A percentile compares a stretch with the other conserved stretches of the same genome.
Conservation (phyloP, 2,888 invertebrate species). For the Sphecodes monilicornis region DNA sequence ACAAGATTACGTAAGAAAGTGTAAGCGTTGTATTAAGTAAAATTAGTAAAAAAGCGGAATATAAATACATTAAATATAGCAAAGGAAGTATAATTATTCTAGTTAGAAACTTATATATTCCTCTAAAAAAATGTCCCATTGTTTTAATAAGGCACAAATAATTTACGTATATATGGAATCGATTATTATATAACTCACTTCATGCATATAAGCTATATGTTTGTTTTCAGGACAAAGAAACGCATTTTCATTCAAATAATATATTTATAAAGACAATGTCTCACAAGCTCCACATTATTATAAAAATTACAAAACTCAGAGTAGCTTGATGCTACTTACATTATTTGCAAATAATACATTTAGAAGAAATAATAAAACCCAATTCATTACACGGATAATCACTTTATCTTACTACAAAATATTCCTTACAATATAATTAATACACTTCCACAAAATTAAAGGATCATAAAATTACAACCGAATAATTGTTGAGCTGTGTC, state of each 20-base stretch:
- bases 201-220: not conserved
- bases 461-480: not conserved
- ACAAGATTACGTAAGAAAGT: slow-evolving; percentile 34
- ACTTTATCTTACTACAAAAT: slow-evolving; percentile 6
- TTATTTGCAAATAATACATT: not conserved
- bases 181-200: not conserved
- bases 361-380: not conserved
- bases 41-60: slow-evolving; percentile 18
- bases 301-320: not conserved
- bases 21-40: slow-evolving; percentile 31
- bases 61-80: slow-evolving; percentile 40
- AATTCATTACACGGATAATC: not conserved
- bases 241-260: not conserved
- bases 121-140: slow-evolving; percentile 44
- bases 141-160: not conserved
- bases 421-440: not conserved
- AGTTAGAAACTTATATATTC: slow-evolving; percentile 38
- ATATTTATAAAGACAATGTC: not conserved
- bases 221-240: not conserved
- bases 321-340: not conserved
- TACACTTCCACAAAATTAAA: not conserved
- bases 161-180: not conserved
- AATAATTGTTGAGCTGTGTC: not conserved
- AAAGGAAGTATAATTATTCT: slow-evolving; percentile 50
- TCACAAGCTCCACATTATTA: not conserved